Percentiles rank a stretch among this genome's conserved stretches.
Conservation (phyloP, 2,113 vertebrate genomes). For the Carlito syrichta region DNA sequence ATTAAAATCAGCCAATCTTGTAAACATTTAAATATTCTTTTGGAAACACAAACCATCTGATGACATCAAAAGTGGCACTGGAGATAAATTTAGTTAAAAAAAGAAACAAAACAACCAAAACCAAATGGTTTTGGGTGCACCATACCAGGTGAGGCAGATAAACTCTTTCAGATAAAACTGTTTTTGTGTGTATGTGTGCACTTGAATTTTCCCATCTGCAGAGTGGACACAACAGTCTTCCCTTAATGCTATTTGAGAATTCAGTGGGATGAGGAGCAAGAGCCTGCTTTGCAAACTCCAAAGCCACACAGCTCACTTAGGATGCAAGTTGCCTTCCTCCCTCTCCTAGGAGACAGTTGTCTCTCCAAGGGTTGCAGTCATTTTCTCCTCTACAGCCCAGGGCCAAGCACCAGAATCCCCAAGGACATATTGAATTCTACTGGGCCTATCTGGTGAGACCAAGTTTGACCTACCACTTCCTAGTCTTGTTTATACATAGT, state of each 20-base stretch:
- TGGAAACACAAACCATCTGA: constrained; percentile 52
- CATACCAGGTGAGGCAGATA: fast-evolving
- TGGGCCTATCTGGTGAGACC: background rate
- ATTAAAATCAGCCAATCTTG: constrained; percentile 71
- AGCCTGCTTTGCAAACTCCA: background rate
- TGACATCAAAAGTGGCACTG: background rate
- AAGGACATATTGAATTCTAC: background rate
- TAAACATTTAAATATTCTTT: constrained; percentile 72
- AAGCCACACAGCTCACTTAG: background rate
- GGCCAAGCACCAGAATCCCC: background rate
- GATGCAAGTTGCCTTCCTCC: fast-evolving
- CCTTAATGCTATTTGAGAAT: background rate
- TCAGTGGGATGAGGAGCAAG: background rate
- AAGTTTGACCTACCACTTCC: background rate
- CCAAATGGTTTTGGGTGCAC: background rate
- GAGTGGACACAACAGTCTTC: background rate
- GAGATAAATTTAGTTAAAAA: background rate
- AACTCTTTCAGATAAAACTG: background rate
- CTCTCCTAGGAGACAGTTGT: background rate
- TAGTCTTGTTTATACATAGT: background rate
- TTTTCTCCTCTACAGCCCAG: background rate
- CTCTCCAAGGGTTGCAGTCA: background rate
- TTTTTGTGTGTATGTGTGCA: too few relatives aligned
- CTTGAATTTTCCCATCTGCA: background rate
- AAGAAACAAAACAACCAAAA: too few relatives aligned